Evolutionary conservation across 1,140 invertebrate species (phyloP).

Genomic region (Grapholita molesta): DNA sequence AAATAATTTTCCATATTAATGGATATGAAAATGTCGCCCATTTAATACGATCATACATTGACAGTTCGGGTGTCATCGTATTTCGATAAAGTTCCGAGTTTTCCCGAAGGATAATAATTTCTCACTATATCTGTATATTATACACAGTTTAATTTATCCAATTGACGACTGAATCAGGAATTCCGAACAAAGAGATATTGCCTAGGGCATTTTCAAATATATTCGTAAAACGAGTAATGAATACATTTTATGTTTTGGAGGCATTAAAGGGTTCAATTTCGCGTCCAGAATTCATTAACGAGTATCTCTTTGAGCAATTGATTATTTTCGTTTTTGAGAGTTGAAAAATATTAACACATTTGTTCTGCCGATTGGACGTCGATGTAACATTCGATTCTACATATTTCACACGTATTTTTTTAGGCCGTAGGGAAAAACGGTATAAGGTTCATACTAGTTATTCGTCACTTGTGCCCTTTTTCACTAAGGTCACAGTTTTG

Average conservation of each 20-base stretch:
- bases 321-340: not conserved
- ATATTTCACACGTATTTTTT: too few relatives aligned
- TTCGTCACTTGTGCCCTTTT: too few relatives aligned
- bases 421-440: too few relatives aligned
- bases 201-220: not conserved
- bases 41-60: too few relatives aligned
- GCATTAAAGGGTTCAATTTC: constrained; percentile 5
- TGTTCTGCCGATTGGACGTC: not conserved
- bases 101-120: too few relatives aligned
- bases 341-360: not conserved
- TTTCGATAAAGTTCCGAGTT: too few relatives aligned
- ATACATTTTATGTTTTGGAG: not conserved
- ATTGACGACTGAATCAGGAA: not conserved
- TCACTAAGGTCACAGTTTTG: too few relatives aligned
- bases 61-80: too few relatives aligned
- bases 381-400: not conserved
- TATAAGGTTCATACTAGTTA: too few relatives aligned
- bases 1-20: too few relatives aligned
- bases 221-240: not conserved
- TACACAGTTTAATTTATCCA: not conserved
- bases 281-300: not conserved
- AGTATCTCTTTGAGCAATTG: not conserved
- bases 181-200: not conserved
- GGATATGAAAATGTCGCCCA: too few relatives aligned
- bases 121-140: too few relatives aligned